Evolutionary conservation across 2,797 vertebrate species (phyloP).

Genomic region (Tokudaia muenninki): DNA sequence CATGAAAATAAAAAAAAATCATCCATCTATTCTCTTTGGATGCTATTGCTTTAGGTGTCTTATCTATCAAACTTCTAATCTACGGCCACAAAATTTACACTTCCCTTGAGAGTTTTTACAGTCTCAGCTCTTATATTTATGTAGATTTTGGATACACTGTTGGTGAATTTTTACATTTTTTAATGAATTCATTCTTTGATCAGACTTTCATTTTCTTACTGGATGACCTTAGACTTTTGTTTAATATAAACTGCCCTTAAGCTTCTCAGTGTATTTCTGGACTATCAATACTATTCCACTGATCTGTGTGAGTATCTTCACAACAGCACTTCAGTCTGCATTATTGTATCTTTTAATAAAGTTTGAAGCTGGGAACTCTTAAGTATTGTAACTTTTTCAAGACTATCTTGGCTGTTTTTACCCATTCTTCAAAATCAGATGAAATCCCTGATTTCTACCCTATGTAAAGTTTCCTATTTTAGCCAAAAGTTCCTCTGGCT

Average conservation of each 20-base stretch:
- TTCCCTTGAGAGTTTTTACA: neutral
- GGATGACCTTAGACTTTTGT: neutral
- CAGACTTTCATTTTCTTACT: neutral
- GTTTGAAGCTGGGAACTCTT: neutral
- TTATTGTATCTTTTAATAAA: neutral
- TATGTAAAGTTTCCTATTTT: neutral
- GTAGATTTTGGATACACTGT: neutral
- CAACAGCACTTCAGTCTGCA: fast-evolving
- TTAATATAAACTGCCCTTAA: neutral
- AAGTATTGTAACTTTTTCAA: neutral
- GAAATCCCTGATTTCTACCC: neutral
- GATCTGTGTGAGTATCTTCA: neutral
- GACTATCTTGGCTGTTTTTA: neutral
- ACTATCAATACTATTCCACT: neutral
- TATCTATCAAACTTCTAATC: neutral
- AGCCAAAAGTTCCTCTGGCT: neutral
- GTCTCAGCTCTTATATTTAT: neutral
- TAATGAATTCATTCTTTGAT: neutral
- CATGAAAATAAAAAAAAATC: neutral
- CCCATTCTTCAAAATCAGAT: neutral
- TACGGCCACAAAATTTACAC: neutral
- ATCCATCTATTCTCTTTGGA: neutral
- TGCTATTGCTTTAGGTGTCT: neutral
- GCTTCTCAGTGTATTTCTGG: neutral
- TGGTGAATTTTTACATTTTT: neutral